Percentiles rank a stretch among this genome's conserved stretches.
Conservation (phyloP, 1,140 invertebrate species). For the Leptoteleia sp. region DNA sequence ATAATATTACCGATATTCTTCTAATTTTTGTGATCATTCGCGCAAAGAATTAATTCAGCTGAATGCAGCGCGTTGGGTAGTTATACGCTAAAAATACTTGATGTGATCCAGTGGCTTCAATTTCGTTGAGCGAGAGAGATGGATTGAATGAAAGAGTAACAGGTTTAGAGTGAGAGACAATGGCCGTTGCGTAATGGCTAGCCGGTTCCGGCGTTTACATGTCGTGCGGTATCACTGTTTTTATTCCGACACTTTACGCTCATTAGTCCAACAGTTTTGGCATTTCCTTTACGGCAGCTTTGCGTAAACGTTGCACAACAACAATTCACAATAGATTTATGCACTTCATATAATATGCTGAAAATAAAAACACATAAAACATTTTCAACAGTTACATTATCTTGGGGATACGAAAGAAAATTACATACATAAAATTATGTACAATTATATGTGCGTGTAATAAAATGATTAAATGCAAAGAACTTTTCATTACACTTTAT, state of each 20-base stretch:
- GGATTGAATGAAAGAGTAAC: constrained; percentile 31
- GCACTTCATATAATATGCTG: no score
- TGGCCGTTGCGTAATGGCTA: constrained; percentile 35
- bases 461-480: no score
- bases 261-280: constrained; percentile 28
- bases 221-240: constrained; percentile 10
- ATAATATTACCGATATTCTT: constrained; percentile 57
- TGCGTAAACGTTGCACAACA: not conserved
- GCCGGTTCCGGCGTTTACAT: constrained; percentile 55
- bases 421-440: no score
- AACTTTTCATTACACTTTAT: no score
- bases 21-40: no score
- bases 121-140: constrained; percentile 63
- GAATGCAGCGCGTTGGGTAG: constrained; percentile 27
- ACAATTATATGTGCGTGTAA: no score
- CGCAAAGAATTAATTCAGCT: constrained; percentile 45
- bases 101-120: constrained; percentile 74
- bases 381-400: no score
- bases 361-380: no score
- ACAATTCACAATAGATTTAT: constrained; percentile 1
- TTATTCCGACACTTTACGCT: constrained; percentile 19
- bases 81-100: constrained; percentile 77
- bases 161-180: constrained; percentile 43
- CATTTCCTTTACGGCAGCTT: constrained; percentile 13
- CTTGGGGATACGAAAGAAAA: no score